phyloP scores from a whole-genome alignment of 2,797 vertebrate species.

The Garrulus glandarius region DNA sequence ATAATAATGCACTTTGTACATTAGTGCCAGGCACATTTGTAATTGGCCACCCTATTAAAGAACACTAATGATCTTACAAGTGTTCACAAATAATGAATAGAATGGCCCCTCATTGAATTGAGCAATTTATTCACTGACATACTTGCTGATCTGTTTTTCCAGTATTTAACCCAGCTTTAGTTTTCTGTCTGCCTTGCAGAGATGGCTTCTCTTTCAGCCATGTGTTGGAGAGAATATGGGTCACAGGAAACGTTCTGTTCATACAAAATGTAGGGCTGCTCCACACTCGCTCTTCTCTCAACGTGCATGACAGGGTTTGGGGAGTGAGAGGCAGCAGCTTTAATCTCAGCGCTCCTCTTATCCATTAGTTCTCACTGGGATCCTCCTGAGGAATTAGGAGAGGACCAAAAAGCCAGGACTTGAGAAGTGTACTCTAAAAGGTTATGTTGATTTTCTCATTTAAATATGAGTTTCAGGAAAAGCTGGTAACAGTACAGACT shows the following conservation, averaged over 20 bases:
- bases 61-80: constrained; percentile 54
- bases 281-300: neutral
- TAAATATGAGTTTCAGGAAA: neutral
- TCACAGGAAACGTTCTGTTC: neutral
- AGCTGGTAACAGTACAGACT: neutral
- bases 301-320: neutral
- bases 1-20: constrained; percentile 51
- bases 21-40: constrained; percentile 55
- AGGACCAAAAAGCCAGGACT: neutral
- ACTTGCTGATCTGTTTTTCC: constrained; percentile 42
- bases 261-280: neutral
- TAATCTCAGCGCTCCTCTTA: neutral
- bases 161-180: constrained; percentile 46
- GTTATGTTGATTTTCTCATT: neutral
- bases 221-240: neutral
- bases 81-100: constrained; percentile 61
- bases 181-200: neutral
- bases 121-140: constrained; percentile 47
- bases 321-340: neutral
- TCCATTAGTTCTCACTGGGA: neutral
- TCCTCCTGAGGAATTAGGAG: neutral
- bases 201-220: neutral
- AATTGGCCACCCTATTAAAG: constrained; percentile 54
- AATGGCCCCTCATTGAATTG: constrained; percentile 29
- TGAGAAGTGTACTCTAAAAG: neutral